phyloP scores from a whole-genome alignment of 2,888 invertebrate genomes.

The Gari tellinella region DNA sequence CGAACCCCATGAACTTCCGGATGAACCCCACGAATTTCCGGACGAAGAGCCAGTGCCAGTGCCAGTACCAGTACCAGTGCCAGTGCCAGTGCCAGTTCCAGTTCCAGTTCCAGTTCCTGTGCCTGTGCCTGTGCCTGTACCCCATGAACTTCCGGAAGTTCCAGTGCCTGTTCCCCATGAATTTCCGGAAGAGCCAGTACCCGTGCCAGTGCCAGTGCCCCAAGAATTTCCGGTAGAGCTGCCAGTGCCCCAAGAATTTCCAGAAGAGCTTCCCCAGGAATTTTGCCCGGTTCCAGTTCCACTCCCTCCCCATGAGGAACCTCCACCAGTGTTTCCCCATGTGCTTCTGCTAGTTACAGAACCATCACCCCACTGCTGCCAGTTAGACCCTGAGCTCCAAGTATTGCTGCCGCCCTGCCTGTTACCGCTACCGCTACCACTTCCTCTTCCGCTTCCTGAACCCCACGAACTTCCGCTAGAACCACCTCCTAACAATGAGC shows the following conservation, averaged over 20 bases:
- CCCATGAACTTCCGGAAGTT: not conserved
- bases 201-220: not conserved
- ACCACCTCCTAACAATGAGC: not conserved
- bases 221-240: not conserved
- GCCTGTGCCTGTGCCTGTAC: no score
- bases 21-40: no score
- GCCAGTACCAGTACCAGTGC: no score
- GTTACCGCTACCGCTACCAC: not conserved
- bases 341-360: conserved; percentile 22
- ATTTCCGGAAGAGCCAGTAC: not conserved
- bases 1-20: no score
- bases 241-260: conserved; percentile 8
- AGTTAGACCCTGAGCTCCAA: conserved; percentile 9
- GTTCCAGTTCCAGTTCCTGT: conserved; percentile 21
- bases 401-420: not conserved
- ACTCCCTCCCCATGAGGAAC: not conserved
- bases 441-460: not conserved
- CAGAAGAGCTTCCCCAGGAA: conserved; percentile 11
- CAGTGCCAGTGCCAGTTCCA: no score
- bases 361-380: conserved; percentile 42
- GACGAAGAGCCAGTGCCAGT: no score
- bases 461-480: conserved; percentile 1
- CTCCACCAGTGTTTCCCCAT: no score
- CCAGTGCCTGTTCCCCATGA: conserved; percentile 1
- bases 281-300: conserved; percentile 4